phyloP scores from a whole-genome alignment of 1,140 invertebrate genomes.

The Phthorimaea operculella region DNA sequence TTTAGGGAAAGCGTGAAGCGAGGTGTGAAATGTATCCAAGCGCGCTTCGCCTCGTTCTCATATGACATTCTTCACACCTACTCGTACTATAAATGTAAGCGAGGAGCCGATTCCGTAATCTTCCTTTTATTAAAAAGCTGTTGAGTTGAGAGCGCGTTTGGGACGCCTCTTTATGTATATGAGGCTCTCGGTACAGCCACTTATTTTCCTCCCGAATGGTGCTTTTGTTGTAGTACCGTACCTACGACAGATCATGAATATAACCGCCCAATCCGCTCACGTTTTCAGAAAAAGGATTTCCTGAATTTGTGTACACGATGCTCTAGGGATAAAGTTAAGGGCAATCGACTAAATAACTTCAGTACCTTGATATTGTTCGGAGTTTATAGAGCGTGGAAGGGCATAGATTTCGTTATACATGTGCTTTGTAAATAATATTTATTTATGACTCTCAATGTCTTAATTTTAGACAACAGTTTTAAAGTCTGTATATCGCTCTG shows the following conservation, averaged over 20 bases:
- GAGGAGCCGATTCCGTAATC: constrained; percentile 51
- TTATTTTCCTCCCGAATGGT: neutral
- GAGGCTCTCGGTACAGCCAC: neutral
- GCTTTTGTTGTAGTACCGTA: neutral
- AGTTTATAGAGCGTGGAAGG: too few species aligned
- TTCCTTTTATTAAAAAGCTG: constrained; percentile 64
- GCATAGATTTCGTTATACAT: too few species aligned
- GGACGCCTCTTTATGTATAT: neutral
- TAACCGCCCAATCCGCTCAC: neutral
- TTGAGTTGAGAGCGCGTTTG: constrained; percentile 20
- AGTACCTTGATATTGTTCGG: too few species aligned
- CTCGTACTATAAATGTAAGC: constrained; percentile 51
- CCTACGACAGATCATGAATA: neutral
- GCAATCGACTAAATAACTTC: too few species aligned
- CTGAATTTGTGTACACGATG: too few species aligned
- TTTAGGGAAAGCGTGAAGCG: constrained; percentile 63
- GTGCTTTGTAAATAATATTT: too few species aligned
- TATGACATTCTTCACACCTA: constrained; percentile 61
- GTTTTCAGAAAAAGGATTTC: neutral
- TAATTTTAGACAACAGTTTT: too few species aligned
- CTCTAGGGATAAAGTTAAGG: too few species aligned
- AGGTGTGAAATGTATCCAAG: constrained; percentile 62
- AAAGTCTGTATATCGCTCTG: too few species aligned
- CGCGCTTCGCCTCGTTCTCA: constrained; percentile 41
- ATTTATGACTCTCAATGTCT: too few species aligned